Evolutionary conservation across 2,888 invertebrate species (phyloP).

Genomic region (Tenthredo amoena): DNA sequence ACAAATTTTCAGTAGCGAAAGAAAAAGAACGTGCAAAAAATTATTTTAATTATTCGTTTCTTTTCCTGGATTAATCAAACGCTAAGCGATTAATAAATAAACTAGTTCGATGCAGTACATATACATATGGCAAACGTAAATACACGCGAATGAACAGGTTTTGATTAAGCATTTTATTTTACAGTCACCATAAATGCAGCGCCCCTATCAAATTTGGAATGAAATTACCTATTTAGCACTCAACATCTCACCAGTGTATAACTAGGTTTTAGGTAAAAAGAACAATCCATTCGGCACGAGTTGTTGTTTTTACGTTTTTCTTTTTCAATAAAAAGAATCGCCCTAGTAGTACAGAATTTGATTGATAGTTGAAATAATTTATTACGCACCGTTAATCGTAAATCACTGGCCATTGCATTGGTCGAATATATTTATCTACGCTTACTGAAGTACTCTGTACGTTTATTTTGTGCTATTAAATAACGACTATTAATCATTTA

Average conservation of each 20-base stretch:
- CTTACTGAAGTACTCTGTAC: background rate
- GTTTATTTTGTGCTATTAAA: background rate
- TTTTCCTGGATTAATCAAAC: background rate
- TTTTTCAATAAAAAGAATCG: background rate
- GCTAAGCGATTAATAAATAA: background rate
- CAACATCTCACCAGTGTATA: background rate
- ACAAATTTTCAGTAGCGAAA: background rate
- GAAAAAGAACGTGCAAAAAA: background rate
- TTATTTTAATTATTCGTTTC: background rate
- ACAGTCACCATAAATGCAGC: conserved; percentile 21
- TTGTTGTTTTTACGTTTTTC: background rate
- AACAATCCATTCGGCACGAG: background rate
- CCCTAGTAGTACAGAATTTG: background rate
- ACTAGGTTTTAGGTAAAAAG: background rate
- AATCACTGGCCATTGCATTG: conserved; percentile 27
- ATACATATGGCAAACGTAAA: conserved; percentile 20
- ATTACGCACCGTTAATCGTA: background rate
- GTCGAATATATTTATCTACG: background rate
- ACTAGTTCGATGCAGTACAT: background rate
- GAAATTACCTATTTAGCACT: background rate
- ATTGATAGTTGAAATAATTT: background rate
- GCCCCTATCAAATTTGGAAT: background rate
- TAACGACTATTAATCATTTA: conserved; percentile 16
- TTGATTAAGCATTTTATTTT: conserved; percentile 34
- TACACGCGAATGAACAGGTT: background rate